Conservation (phyloP, 2,888 invertebrate species). For the Mesoligia furuncula region DNA sequence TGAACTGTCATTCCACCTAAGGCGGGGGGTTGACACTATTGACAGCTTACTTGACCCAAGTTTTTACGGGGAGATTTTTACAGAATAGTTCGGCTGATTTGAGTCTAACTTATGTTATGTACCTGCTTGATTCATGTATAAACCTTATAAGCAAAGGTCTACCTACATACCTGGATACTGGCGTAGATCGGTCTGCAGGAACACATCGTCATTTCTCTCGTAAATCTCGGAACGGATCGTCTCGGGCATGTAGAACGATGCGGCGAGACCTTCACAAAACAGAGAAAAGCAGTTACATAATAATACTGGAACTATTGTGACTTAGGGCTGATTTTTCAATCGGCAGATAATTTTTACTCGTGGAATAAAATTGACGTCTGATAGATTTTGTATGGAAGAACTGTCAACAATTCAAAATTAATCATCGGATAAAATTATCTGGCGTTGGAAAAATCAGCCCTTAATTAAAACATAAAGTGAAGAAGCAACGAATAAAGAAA, state of each 20-base stretch:
- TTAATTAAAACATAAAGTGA: no score
- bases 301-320: background rate
- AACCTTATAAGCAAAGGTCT: background rate
- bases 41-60: background rate
- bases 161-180: slow-evolving; percentile 77
- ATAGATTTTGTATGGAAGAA: no score
- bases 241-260: slow-evolving; percentile 96
- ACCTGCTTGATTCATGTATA: background rate
- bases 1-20: background rate
- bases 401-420: no score
- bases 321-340: no score
- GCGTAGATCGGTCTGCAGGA: slow-evolving; percentile 93
- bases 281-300: slow-evolving; percentile 18
- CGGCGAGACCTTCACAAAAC: slow-evolving; percentile 82
- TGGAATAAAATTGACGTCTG: no score
- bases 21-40: background rate
- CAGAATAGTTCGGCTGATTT: background rate
- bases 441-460: no score
- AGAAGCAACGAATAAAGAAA: background rate
- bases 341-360: no score
- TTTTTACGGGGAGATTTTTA: no score
- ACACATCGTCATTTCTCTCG: slow-evolving; percentile 93
- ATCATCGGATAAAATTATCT: no score
- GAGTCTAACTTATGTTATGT: background rate
- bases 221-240: slow-evolving; percentile 95